Evolutionary conservation across 2,797 vertebrate species (phyloP).

Genomic region (Anolis apletophallus): DNA sequence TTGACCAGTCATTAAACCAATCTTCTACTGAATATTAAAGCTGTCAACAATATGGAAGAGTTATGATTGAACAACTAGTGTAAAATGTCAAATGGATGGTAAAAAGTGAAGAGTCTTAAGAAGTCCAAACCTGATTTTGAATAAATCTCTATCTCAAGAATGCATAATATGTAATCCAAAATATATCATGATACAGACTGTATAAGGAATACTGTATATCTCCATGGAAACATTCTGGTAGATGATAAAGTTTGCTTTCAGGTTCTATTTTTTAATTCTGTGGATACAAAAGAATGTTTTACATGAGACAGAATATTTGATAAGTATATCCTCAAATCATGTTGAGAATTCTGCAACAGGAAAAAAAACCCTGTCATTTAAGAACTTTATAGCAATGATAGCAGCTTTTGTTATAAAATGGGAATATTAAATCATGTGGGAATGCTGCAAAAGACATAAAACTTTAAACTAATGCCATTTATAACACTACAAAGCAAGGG

Average conservation of each 20-base stretch:
- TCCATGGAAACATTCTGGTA: constrained; percentile 20
- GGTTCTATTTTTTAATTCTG: constrained; percentile 43
- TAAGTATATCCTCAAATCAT: constrained; percentile 59
- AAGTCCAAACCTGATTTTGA: neutral
- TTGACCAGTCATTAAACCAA: neutral
- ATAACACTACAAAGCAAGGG: constrained; percentile 67
- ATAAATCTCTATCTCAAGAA: neutral
- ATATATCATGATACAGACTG: neutral
- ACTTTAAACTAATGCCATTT: constrained; percentile 75
- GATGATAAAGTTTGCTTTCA: constrained; percentile 33
- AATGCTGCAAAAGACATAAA: constrained; percentile 71
- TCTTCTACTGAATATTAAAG: neutral
- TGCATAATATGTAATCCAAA: neutral
- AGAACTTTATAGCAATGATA: constrained; percentile 73
- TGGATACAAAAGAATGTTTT: constrained; percentile 59
- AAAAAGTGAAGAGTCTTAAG: neutral
- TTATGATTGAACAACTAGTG: neutral
- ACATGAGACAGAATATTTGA: constrained; percentile 57
- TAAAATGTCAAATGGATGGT: neutral
- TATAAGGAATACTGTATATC: neutral
- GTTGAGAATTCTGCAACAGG: constrained; percentile 47
- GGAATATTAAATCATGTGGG: constrained; percentile 76
- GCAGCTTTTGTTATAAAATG: constrained; percentile 67
- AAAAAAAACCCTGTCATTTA: constrained; percentile 63
- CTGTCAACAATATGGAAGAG: neutral